Evolutionary conservation across 2,113 vertebrate species (phyloP).

Genomic region (Cochlearius cochlearius): DNA sequence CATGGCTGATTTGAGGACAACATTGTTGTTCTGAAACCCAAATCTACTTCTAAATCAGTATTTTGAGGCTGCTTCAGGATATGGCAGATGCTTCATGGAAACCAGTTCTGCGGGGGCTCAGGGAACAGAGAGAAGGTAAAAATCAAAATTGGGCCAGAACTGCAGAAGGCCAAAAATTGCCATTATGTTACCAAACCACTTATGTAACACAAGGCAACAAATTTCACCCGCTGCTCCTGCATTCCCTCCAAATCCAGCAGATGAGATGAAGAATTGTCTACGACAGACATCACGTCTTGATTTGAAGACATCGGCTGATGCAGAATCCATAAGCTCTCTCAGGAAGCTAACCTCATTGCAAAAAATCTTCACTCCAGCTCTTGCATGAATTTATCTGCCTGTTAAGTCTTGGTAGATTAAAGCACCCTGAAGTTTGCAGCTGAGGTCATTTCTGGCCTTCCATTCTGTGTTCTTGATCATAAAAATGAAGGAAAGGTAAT

Average conservation of each 20-base stretch:
- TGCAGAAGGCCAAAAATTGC: not conserved
- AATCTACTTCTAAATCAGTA: not conserved
- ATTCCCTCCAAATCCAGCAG: not conserved
- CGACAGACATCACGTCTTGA: not conserved
- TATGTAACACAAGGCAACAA: not conserved
- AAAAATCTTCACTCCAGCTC: not conserved
- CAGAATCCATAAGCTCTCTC: not conserved
- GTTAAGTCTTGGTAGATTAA: not conserved
- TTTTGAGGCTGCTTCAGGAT: not conserved
- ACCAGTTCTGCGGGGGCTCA: not conserved
- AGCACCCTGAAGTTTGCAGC: not conserved
- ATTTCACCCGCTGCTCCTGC: not conserved
- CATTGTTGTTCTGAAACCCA: not conserved
- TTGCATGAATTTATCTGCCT: not conserved
- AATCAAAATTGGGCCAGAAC: not conserved
- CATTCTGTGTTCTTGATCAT: not conserved
- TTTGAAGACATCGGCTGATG: not conserved
- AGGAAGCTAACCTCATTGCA: not conserved
- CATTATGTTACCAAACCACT: not conserved
- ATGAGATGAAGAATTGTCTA: not conserved
- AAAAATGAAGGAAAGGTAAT: constrained; percentile 7
- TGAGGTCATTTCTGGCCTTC: not conserved
- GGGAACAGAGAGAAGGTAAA: not conserved
- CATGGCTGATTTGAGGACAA: not conserved
- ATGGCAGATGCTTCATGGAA: not conserved